A percentile compares a stretch with the other conserved stretches of the same genome.
These are phyloP conservation scores for Oreohelix idahoensis DNA, from an alignment of 1,140 invertebrate species.

Conservation along the genomic window DNA sequence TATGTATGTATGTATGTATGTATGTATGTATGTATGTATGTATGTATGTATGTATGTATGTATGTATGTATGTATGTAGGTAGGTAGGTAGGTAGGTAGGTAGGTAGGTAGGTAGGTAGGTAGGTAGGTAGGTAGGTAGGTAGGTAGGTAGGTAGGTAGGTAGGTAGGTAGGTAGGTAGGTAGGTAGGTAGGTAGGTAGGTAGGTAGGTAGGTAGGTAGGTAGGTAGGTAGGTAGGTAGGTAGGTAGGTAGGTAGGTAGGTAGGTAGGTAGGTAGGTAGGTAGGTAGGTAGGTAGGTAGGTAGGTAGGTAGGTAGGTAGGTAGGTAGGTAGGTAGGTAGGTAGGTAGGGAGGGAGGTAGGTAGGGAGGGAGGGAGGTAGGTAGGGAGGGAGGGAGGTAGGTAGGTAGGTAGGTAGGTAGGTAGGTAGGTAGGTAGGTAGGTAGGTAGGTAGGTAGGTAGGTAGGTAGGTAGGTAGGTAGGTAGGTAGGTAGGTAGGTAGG, in stretches of 20 bases:
- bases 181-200: slow-evolving; percentile 2
- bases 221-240: slow-evolving; percentile 2
- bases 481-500: slow-evolving; percentile 2
- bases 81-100: too few species aligned
- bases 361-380: too few species aligned
- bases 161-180: slow-evolving; percentile 2
- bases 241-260: slow-evolving; percentile 2
- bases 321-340: slow-evolving; percentile 3
- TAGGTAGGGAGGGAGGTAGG: too few species aligned
- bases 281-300: slow-evolving; percentile 2
- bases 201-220: slow-evolving; percentile 2
- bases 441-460: slow-evolving; percentile 2
- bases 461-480: slow-evolving; percentile 2
- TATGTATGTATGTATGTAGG: too few species aligned
- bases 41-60: too few species aligned
- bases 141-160: slow-evolving; percentile 2
- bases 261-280: slow-evolving; percentile 2
- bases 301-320: slow-evolving; percentile 2
- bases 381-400: too few species aligned
- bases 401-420: slow-evolving; percentile 2
- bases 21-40: too few species aligned
- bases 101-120: too few species aligned
- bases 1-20: too few species aligned
- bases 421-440: slow-evolving; percentile 2
- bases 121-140: slow-evolving; percentile 2